These are phyloP conservation scores for Pediacus dermestoides DNA, from an alignment of 2,888 invertebrate genomes.

Conservation along the genomic window DNA sequence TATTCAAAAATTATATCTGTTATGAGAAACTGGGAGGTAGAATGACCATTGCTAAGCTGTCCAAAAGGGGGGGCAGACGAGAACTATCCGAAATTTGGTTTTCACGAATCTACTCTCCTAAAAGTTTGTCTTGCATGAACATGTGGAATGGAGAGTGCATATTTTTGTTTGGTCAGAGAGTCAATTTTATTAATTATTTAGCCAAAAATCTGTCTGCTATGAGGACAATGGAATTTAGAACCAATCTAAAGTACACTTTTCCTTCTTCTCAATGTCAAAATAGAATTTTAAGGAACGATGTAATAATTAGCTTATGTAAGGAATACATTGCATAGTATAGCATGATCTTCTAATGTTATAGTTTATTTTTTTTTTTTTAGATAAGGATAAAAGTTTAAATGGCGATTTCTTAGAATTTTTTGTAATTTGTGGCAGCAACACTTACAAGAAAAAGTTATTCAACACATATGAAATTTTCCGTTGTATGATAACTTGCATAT, in stretches of 20 bases:
- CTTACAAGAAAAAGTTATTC: constrained; percentile 44
- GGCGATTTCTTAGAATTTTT: constrained; percentile 46
- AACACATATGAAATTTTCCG: constrained; percentile 44
- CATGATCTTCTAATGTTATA: background rate
- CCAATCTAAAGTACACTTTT: constrained; percentile 30
- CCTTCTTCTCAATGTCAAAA: constrained; percentile 23
- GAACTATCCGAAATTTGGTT: constrained; percentile 43
- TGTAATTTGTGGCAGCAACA: constrained; percentile 38
- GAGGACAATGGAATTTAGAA: constrained; percentile 31
- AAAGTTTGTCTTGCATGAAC: constrained; percentile 41
- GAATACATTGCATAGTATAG: constrained; percentile 8
- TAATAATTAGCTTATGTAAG: constrained; percentile 45
- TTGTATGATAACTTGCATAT: constrained; percentile 45
- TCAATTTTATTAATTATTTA: constrained; percentile 41
- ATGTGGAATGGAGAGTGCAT: constrained; percentile 46
- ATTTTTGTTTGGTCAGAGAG: constrained; percentile 43
- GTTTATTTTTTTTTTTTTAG: constrained; percentile 28
- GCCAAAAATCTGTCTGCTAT: constrained; percentile 34
- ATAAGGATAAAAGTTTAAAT: constrained; percentile 36
- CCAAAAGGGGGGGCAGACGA: constrained; percentile 28
- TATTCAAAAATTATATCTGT: constrained; percentile 44
- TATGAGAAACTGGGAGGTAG: constrained; percentile 44
- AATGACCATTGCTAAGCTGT: constrained; percentile 42
- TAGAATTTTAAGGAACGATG: constrained; percentile 41
- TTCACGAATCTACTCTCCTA: constrained; percentile 45